Evolutionary conservation across 2,113 vertebrate genomes (phyloP), one percentile per base, ranked within the genome.

Genomic region (Pituophis catenifer): DNA sequence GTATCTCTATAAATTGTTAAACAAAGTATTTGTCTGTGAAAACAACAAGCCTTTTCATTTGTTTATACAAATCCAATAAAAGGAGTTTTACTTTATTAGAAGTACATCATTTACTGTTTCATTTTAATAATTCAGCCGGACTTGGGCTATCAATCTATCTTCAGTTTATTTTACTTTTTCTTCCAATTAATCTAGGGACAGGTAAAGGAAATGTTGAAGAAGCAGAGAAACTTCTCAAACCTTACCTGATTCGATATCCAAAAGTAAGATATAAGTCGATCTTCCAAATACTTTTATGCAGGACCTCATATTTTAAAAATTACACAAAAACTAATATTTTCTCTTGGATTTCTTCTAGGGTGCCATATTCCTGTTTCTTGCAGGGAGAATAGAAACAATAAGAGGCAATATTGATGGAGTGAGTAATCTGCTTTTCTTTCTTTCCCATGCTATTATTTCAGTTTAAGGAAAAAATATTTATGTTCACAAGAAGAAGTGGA

Each of bases 321-420:
- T 95, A 54, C 62, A 96, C 94, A 89, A 95, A 95, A 95, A 93
- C 7, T 91, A 94, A 96, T 96, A 93, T 96, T 96, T 95, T 89
- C 94, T 92, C 93, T 96, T 94, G 95, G 95, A 95, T 89, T 97
- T 94, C 96, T 96, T 96, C 93, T 96, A 99, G 99, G 99, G 99
- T 23, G 98, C 99, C 95, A 99, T 99, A 97, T 99, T 99, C 97
- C 98, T 99, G 96, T 99, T 99, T 97, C 99, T 99, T 89, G 99
- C 99, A 70, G 99, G 99, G 92, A 98, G 99, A 97, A 99, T 99
- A 96, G 99, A 99, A 97, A 99, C 97, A 94, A 99, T 99, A 90
- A 99, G 99, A 98, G 99, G 99, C 97, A 99, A 99, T 95, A 96
- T 99, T 95, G 99, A 99, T 93, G 96, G 95, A 94, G 99, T 99